Percentiles rank a stretch among this genome's conserved stretches.
These are phyloP conservation scores for Synanthedon andrenaeformis DNA, from an alignment of 2,888 invertebrate species.

Conservation along the genomic window DNA sequence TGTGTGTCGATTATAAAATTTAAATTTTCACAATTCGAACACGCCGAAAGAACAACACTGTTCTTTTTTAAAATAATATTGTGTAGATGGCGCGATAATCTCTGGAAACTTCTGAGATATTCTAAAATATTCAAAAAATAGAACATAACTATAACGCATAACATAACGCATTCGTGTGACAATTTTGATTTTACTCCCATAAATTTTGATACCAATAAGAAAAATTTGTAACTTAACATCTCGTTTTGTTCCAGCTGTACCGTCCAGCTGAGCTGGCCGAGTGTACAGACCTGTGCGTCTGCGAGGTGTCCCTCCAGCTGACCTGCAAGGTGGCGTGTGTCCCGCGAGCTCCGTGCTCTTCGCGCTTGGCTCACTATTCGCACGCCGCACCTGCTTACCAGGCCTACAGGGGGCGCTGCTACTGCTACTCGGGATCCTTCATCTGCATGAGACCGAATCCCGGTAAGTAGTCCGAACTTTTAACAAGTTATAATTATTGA, in stretches of 20 bases:
- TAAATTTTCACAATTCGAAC: no score
- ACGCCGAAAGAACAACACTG: no score
- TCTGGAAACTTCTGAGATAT: no score
- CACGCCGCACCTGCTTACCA: slow-evolving; percentile 92
- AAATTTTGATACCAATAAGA: no score
- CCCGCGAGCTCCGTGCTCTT: slow-evolving; percentile 87
- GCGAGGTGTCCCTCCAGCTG: slow-evolving; percentile 80
- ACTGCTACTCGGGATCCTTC: slow-evolving; percentile 91
- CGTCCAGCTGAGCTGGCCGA: slow-evolving; percentile 85
- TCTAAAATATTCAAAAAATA: no score
- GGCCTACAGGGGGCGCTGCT: slow-evolving; percentile 88
- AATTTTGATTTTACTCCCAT: no score
- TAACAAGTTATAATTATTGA: background rate
- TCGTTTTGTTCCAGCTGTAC: slow-evolving; percentile 73
- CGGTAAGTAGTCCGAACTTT: slow-evolving; percentile 23
- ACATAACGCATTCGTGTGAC: no score
- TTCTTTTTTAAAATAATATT: no score
- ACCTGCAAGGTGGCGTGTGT: slow-evolving; percentile 92
- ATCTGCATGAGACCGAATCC: slow-evolving; percentile 89
- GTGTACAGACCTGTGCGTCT: slow-evolving; percentile 91
- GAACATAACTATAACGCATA: no score
- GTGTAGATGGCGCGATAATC: no score
- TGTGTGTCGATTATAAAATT: no score
- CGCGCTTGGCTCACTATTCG: slow-evolving; percentile 89
- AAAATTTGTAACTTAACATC: no score